A percentile compares a stretch with the other conserved stretches of the same genome.
Evolutionary conservation across 2,888 invertebrate species (phyloP).

Genomic region (Clitarchus hookeri): DNA sequence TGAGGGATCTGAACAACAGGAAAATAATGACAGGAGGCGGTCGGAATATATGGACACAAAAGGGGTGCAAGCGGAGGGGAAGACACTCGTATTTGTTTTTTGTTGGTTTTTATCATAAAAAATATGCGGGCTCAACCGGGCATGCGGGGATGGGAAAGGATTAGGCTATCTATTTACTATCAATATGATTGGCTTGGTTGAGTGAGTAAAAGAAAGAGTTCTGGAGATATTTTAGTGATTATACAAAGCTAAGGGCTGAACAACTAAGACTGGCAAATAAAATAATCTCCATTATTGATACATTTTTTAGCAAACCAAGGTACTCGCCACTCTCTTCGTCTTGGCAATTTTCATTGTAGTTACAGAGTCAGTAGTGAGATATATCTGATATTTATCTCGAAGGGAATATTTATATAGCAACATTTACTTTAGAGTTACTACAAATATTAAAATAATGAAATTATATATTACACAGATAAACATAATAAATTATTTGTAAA

Average conservation of each 20-base stretch:
- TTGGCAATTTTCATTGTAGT: no score
- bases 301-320: no score
- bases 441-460: no score
- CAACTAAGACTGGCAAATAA: not conserved
- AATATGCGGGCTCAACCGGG: not conserved
- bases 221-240: not conserved
- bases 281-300: not conserved
- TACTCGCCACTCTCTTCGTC: no score
- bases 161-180: conserved; percentile 18
- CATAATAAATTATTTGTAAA: no score
- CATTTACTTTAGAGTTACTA: no score
- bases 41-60: conserved; percentile 27
- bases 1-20: conserved; percentile 33
- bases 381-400: no score
- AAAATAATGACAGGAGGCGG: conserved; percentile 34
- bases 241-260: not conserved
- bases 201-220: conserved; percentile 10
- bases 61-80: conserved; percentile 17
- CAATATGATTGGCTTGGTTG: not conserved
- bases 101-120: conserved; percentile 23
- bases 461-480: no score
- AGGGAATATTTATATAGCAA: no score
- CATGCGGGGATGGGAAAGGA: not conserved
- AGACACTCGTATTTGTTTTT: conserved; percentile 21
- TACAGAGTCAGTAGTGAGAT: no score